Base-by-base conservation (phyloP, 2,888 invertebrate species). In the Drosophila maculinotata region DNA sequence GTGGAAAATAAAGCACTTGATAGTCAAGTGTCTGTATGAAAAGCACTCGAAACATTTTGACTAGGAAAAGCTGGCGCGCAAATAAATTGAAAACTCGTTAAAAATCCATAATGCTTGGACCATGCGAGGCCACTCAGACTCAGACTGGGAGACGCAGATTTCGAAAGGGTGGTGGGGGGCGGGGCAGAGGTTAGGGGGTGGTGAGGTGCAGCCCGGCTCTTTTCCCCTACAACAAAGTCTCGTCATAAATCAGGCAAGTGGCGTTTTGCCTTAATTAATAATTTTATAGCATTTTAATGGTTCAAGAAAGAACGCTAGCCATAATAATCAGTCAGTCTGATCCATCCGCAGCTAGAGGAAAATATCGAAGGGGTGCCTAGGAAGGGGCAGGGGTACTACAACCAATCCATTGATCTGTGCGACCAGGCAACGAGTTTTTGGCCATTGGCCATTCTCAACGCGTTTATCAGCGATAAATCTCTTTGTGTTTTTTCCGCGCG, bases 81-180 rank as follows among this genome's bases (percentile, higher is more conserved):
- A 89, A 88, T 90, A 90, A 90, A 90, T 90, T 89, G 90, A 90
- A 90, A 90, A 90, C 90, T 91, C 91, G 91, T 90, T 91, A 91
- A 90, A 90, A 90, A 91, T 88, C 89, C 91, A 91, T 91, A 91
- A 91, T 91, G 81, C 81, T 87, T 62, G 58, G 44, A 44, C 82
- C 75, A 67, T 67, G 35, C 49, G 62, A 63, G 48, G 38, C 76
- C 73, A 72, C 74, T 77, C 65, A 58, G 39, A 54, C 30, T 35
- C 64, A n/a, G n/a, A n/a, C n/a, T n/a, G n/a, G n/a, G n/a, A 38
- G 44, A 54, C 39, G 45, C 26, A 6, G 7, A 25, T 31, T n/a
- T 14, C 47, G 25, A n/a, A 15, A 0, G n/a, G 10, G 17, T 28
- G 8, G 10, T 10, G 20, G 2, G n/a, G 10, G 36, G 41, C n/a